Evolutionary conservation across 2,888 invertebrate species (phyloP), one percentile per base, ranked within the genome.

Genomic region (Merodon equestris): DNA sequence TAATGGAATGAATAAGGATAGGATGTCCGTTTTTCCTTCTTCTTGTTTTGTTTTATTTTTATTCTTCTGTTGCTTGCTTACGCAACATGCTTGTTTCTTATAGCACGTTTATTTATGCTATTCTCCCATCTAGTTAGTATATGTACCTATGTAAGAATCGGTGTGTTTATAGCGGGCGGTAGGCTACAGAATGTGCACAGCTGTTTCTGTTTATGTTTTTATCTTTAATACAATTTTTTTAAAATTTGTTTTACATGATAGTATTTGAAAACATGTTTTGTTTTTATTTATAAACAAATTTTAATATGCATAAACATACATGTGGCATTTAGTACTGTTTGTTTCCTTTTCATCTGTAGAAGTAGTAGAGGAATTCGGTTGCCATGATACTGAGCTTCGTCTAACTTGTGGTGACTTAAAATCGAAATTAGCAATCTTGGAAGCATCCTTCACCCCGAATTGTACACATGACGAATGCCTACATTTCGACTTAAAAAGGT

Each of bases 341-440:
- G n/a, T n/a, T n/a, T n/a, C n/a, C n/a, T n/a, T n/a, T n/a, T n/a
- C n/a, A n/a, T n/a, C n/a, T 45, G n/a, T 91, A 93, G 93, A 93
- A 90, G 91, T 92, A 83, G 92, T 93, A 67, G 91, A 92, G 86
- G 91, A 91, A 84, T 91, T 90, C 84, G 91, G 91, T 84, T 92
- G 92, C 84, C 90, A 92, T 86, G 90, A 91, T 84, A 91, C 89
- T 85, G 90, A 90, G 84, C 90, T 93, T 84, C 90, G 91, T 17
- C 88, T 93, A 50, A 93, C 92, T 3, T 93, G 93, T 83, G 91
- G 92, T 34, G 91, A 91, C 75, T 86, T 93, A 81, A 91, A 91
- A 86, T 90, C 92, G 1, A 91, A 92, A 85, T 91, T 93, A 73
- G 93, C 92, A 42, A 90, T 93, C 38, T 86, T 93, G 83, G 92